Evolutionary conservation across 2,797 vertebrate species (phyloP), one percentile per base, ranked within the genome.

Genomic region (Parotocinclus haroldoi): DNA sequence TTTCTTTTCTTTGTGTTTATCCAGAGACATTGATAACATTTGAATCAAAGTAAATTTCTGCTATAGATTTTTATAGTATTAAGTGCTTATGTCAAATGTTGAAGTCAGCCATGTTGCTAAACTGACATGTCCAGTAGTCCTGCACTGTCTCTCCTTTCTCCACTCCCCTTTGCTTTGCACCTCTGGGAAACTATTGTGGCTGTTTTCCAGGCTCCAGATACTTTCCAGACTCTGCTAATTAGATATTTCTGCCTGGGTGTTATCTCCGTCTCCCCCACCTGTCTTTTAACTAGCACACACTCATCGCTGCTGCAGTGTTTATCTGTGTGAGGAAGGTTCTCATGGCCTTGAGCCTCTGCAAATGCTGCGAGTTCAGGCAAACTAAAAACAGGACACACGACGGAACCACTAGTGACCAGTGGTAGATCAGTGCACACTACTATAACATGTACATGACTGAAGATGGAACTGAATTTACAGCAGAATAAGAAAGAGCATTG

Each of bases 211-310:
- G 19, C 50, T 42, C 18, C 66, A 65, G 59, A 79, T 70, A 69
- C 63, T 70, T 62, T 70, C 66, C 66, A 79, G 63, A 65, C 69
- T 58, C 69, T 16, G 49, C 49, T 72, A 76, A 61, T 79, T 74
- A 61, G 63, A 74, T 61, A 65, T 53, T 40, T 9, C 48, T 67
- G 62, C 37, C 40, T 50, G 52, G 42, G 46, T 66, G 54, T 67
- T 68, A 74, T 74, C 71, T 74, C 71, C 62, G 50, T 50, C 67
- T 74, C 58, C 60, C 16, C 46, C 57, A 66, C 58, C 64, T 50
- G 65, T 58, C 48, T 64, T 71, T 48, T 53, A 14, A 63, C 14
- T 50, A 56, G 51, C 57, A 58, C 58, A 52, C 58, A 36, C 50
- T 4, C 27, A 17, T 10, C 14, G 16, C 12, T 14, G 7, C 7